Evolutionary conservation across 2,113 vertebrate species (phyloP).

Genomic region (Gymnocephalus cernua): DNA sequence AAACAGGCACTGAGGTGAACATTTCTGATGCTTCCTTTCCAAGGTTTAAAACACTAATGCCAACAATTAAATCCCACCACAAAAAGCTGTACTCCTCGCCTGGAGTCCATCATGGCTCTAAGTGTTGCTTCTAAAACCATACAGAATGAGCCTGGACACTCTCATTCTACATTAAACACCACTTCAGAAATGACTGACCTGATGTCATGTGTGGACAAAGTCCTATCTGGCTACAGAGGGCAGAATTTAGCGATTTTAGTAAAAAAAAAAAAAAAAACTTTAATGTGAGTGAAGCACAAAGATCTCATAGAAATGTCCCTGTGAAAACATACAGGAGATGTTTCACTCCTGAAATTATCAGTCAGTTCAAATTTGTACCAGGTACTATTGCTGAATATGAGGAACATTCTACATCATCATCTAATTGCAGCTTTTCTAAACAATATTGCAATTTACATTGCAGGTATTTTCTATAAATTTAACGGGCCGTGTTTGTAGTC

Average conservation of each 20-base stretch:
- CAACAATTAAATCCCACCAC: background rate
- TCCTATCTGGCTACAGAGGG: conserved; percentile 1
- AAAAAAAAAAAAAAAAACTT: too few relatives aligned
- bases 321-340: background rate
- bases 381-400: background rate
- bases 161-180: conserved; percentile 49
- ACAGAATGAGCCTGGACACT: background rate
- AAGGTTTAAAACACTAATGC: background rate
- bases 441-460: too few relatives aligned
- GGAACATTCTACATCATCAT: background rate
- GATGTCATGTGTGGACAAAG: conserved; percentile 53
- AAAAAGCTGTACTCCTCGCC: background rate
- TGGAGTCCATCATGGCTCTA: background rate
- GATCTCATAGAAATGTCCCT: background rate
- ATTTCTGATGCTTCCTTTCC: background rate
- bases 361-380: background rate
- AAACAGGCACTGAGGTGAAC: background rate
- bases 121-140: background rate
- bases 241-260: background rate
- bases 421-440: too few relatives aligned
- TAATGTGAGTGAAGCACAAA: background rate
- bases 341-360: background rate
- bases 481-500: too few relatives aligned
- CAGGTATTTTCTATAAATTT: too few relatives aligned
- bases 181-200: conserved; percentile 51